Evolutionary conservation across 2,888 invertebrate species (phyloP).

Genomic region (Himalopsyche kuldschensis): DNA sequence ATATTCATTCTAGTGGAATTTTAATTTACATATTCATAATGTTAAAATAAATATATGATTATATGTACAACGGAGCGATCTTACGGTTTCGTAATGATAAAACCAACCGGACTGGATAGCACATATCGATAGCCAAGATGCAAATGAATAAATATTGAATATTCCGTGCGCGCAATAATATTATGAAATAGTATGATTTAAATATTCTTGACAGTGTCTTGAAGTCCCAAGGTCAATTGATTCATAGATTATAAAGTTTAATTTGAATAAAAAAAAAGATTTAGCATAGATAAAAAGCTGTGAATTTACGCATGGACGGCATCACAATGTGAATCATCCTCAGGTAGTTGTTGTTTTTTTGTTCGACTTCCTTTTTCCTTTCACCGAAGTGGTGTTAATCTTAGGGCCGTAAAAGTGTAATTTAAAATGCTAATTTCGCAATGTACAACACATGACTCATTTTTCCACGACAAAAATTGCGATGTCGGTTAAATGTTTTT

Average conservation of each 20-base stretch:
- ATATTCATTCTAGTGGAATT: no score
- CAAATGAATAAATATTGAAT: neutral
- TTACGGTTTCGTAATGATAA: no score
- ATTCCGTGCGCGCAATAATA: neutral
- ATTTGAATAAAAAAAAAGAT: neutral
- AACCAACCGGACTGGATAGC: no score
- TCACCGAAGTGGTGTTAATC: neutral
- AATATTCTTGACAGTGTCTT: neutral
- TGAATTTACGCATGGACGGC: neutral
- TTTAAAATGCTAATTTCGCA: neutral
- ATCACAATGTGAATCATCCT: neutral
- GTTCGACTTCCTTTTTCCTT: neutral
- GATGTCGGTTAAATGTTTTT: neutral
- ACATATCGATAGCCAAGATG: no score
- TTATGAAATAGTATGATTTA: neutral
- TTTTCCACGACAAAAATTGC: neutral
- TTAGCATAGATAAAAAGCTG: constrained; percentile 1
- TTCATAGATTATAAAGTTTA: neutral
- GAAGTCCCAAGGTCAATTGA: neutral
- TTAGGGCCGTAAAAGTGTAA: neutral
- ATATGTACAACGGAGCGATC: no score
- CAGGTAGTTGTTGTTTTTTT: neutral
- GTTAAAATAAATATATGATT: no score
- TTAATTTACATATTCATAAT: no score
- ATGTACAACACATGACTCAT: neutral